Base-by-base conservation (phyloP, 2,888 invertebrate genomes). In the Poecilus cupreus region DNA sequence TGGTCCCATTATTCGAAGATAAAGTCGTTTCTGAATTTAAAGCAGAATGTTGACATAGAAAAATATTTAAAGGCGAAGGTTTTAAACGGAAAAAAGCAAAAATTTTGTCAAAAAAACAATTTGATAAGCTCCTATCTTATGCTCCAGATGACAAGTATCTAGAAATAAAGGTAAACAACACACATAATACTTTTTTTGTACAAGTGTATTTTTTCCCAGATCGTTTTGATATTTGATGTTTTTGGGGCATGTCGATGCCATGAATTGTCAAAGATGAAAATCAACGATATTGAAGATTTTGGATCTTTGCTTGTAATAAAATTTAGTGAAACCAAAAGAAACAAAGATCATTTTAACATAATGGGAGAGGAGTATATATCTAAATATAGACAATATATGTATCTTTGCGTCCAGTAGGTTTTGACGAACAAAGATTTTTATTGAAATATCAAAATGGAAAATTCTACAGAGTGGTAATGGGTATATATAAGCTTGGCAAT, bases 61-160 rank as follows among this genome's bases (percentile, higher is more conserved):
- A 46, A 46, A n/a, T 46, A 46, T 46, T 46, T 46, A 57, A 57
- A 57, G 57, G 57, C 20, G 57, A 57, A 57, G 57, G 18, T 22
- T 57, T 16, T 57, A 18, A 13, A 18, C 57, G 16, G 2, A 57
- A 57, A 57, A 57, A 57, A 20, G 5, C 57, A 13, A 57, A 20
- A 57, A 18, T 20, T 10, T 24, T 57, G 10, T 10, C 57, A 22
- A 57, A 57, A 57, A 18, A 20, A 22, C 57, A 57, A 57, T 57
- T 57, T 57, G 57, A 57, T 57, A 24, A 16, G 18, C 18, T 57
- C n/a, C 20, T 57, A n/a, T 24, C 20, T 57, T 5, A 57, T 57
- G 57, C 57, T 57, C 20, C 57, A 57, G 57, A 57, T 57, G 24
- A 22, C 8, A 57, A 22, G 24, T 57, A 57, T 57, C n/a, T 57